Base-by-base conservation (phyloP, 2,113 vertebrate genomes). In the Cebus imitator region DNA sequence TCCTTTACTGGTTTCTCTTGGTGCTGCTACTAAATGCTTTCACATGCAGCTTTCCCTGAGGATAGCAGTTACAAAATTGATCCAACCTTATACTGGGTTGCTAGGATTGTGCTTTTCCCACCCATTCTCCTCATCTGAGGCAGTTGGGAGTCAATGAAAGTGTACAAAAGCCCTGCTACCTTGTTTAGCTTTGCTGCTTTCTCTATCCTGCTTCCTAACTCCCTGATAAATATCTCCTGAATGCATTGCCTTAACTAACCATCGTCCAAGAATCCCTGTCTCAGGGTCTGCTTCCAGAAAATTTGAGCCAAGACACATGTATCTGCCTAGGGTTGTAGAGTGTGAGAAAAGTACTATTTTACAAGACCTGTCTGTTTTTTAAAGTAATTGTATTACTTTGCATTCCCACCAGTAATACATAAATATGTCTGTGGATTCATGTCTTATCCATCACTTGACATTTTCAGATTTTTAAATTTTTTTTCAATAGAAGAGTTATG, bases 391-490 rank as follows among this genome's bases (percentile, higher is more conserved):
- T 75, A 43, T 72, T 72, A 72, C 61, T 64, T 64, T 58, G 25
- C 20, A 72, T 86, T 80, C 7, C 61, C 20, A 52, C 5, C 10
- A 45, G 17, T 61, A 73, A 73, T 11, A 45, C 32, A 7, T 13
- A 90, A 64, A 5, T 66, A 6, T 6, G 0, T 55, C 23, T 25
- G 1, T 37, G 37, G 21, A 57, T 21, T 1, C 1, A 2, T 4
- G 80, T 25, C n/a, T 64, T 35, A 57, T 84, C n/a, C 55, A 68
- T 68, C 16, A 30, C 23, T 83, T 76, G 58, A 3, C 30, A 66
- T 21, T 82, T 21, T 84, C 66, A 66, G 17, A 66, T 66, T 64
- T 87, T 30, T 8, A 87, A 66, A 27, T 9, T 5, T 35, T 85
- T 48, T 78, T 48, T 17, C 27, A 37, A 10, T 35, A 70, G 18